These are phyloP conservation scores for Delia radicum DNA, from an alignment of 1,140 invertebrate genomes.

Conservation along the genomic window DNA sequence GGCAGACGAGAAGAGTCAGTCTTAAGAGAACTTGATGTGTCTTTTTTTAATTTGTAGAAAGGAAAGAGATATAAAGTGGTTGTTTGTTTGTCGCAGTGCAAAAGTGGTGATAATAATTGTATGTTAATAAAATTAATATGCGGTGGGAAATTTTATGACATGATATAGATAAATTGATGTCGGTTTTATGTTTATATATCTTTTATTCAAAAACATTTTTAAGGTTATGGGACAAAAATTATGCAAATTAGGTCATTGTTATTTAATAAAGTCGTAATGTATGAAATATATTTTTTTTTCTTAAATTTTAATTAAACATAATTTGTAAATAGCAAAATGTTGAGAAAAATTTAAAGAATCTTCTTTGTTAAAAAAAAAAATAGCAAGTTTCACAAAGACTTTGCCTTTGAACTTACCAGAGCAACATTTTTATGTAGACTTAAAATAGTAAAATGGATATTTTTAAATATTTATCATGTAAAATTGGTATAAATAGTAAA, in stretches of 20 bases:
- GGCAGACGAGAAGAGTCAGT: no score
- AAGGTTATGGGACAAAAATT: conserved; percentile 16
- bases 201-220: neutral
- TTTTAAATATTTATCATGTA: no score
- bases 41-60: no score
- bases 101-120: neutral
- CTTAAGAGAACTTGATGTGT: no score
- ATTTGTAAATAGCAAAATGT: neutral
- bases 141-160: conserved; percentile 11
- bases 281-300: neutral
- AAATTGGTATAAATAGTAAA: no score
- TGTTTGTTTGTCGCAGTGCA: neutral
- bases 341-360: neutral
- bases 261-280: neutral
- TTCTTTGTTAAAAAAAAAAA: conserved; percentile 14
- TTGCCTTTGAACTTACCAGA: no score
- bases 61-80: neutral
- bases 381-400: neutral
- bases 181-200: neutral
- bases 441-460: no score
- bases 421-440: no score
- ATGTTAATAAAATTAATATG: neutral
- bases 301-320: neutral
- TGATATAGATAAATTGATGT: neutral
- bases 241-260: conserved; percentile 12